phyloP scores from a whole-genome alignment of 2,113 vertebrate species.

The Pteruthius melanotis region DNA sequence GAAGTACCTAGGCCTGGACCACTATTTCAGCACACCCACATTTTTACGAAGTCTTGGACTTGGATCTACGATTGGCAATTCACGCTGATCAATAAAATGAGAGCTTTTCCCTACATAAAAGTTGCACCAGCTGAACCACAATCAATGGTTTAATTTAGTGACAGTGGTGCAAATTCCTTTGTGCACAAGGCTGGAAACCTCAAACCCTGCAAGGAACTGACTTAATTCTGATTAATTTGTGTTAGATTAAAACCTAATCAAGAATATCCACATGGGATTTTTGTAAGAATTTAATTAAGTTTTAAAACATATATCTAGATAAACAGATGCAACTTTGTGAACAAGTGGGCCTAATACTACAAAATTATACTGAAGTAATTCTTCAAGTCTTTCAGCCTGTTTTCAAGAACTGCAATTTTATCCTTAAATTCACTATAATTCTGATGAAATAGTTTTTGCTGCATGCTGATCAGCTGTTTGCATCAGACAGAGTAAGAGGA shows the following conservation, averaged over 20 bases:
- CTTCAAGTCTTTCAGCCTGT: neutral
- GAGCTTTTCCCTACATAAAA: neutral
- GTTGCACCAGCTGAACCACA: neutral
- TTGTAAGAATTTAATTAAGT: neutral
- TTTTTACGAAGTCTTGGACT: neutral
- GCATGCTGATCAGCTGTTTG: neutral
- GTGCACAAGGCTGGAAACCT: neutral
- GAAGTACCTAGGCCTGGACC: neutral
- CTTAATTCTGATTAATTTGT: conserved; percentile 12
- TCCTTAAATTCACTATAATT: neutral
- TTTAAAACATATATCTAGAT: neutral
- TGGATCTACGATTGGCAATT: neutral
- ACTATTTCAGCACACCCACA: neutral
- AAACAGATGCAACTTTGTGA: neutral
- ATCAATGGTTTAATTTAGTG: neutral
- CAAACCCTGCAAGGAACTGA: neutral
- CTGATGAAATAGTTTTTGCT: neutral
- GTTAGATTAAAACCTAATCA: neutral
- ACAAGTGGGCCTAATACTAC: neutral
- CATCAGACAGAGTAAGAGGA: neutral
- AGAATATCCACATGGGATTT: neutral
- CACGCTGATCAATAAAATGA: neutral
- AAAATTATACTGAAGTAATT: neutral
- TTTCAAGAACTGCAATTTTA: neutral
- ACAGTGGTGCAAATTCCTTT: neutral